Evolutionary conservation across 2,113 vertebrate species (phyloP).

Genomic region (Bufo bufo): DNA sequence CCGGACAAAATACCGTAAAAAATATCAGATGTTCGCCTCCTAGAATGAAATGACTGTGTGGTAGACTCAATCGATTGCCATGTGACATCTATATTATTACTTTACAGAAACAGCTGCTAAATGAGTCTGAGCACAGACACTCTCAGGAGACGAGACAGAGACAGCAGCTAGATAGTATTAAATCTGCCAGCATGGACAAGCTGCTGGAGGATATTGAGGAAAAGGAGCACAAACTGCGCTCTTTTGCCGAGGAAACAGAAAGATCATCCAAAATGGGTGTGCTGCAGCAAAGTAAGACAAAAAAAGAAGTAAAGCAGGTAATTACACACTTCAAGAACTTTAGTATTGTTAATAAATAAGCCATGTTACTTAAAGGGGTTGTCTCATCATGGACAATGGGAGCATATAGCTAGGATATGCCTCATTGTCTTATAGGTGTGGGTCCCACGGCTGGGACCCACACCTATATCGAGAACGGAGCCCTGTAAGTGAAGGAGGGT

Average conservation of each 20-base stretch:
- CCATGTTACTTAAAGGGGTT: background rate
- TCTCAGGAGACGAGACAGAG: slow-evolving; percentile 65
- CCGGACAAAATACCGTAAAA: background rate
- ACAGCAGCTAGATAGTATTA: slow-evolving; percentile 66
- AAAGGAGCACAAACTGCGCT: slow-evolving; percentile 66
- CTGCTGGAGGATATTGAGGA: slow-evolving; percentile 67
- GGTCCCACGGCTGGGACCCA: no score
- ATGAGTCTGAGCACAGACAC: slow-evolving; percentile 64
- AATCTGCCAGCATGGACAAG: slow-evolving; percentile 67
- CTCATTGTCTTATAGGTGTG: no score
- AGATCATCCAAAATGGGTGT: slow-evolving; percentile 63
- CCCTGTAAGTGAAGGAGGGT: no score
- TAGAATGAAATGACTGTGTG: background rate
- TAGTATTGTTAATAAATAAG: background rate
- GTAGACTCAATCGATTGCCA: background rate
- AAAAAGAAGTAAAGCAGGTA: slow-evolving; percentile 72
- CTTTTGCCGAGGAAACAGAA: slow-evolving; percentile 66
- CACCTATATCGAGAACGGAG: no score
- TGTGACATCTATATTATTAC: background rate
- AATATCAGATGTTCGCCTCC: background rate
- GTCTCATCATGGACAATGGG: no score
- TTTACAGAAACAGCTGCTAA: slow-evolving; percentile 69
- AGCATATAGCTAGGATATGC: no score
- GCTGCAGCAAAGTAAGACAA: slow-evolving; percentile 64
- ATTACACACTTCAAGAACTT: background rate